A percentile compares a stretch with the other conserved stretches of the same genome.
These are phyloP conservation scores for Drosophila nr. perissopoda DNA, from an alignment of 2,888 invertebrate genomes.

Conservation along the genomic window DNA sequence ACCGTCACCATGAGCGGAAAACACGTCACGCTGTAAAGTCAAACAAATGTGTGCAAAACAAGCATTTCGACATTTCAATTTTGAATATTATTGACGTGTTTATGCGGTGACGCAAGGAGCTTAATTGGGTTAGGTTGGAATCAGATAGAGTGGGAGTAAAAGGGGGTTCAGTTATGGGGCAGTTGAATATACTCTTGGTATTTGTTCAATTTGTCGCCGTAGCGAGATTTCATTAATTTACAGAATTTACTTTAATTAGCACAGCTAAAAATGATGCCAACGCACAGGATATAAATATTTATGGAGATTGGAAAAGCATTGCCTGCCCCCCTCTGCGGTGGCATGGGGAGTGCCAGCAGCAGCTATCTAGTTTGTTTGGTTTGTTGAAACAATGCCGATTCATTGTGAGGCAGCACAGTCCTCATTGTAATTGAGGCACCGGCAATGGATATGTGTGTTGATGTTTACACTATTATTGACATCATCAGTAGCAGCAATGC, in stretches of 20 bases:
- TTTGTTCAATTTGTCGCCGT: conserved; percentile 37
- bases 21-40: conserved; percentile 30
- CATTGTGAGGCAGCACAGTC: conserved; percentile 44
- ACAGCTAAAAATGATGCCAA: conserved; percentile 41
- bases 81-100: conserved; percentile 77
- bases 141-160: background rate
- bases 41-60: conserved; percentile 75
- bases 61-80: conserved; percentile 78
- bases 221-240: conserved; percentile 58
- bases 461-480: conserved; percentile 64
- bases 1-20: background rate
- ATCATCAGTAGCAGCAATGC: conserved; percentile 47
- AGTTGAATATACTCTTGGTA: conserved; percentile 5
- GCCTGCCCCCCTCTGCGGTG: background rate
- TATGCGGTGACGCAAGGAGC: conserved; percentile 26
- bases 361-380: conserved; percentile 49
- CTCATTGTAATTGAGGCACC: conserved; percentile 16
- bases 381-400: conserved; percentile 66
- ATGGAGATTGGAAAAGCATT: background rate
- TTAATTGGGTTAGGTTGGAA: background rate
- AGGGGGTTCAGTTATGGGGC: background rate
- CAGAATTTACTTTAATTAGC: conserved; percentile 76
- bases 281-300: conserved; percentile 12
- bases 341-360: conserved; percentile 31
- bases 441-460: conserved; percentile 44